phyloP scores from a whole-genome alignment of 2,113 vertebrate genomes.

The Chitala chitala region DNA sequence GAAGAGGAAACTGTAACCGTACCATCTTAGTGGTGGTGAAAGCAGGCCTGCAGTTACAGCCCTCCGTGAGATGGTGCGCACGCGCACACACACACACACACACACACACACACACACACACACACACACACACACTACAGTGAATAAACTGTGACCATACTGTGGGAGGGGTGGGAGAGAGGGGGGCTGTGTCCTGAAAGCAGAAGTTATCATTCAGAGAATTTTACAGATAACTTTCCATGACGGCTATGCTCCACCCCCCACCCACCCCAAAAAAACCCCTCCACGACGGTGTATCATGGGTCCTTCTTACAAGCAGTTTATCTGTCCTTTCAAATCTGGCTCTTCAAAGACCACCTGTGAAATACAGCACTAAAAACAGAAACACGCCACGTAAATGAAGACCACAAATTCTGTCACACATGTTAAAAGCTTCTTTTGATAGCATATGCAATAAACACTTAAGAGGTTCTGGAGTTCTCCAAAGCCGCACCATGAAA shows the following conservation, averaged over 20 bases:
- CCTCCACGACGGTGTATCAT: not conserved
- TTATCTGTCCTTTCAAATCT: not conserved
- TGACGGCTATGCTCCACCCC: too few relatives aligned
- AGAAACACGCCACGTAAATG: not conserved
- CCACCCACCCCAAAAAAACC: not conserved
- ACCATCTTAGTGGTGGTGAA: too few relatives aligned
- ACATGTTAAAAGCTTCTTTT: not conserved
- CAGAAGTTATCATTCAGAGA: not conserved
- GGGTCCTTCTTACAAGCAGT: not conserved
- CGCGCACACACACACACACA: too few relatives aligned
- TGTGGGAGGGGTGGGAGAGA: not conserved
- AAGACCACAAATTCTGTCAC: not conserved
- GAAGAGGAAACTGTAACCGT: too few relatives aligned
- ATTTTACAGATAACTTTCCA: not conserved
- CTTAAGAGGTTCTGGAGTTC: not conserved
- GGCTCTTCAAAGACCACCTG: not conserved
- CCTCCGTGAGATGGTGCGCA: too few relatives aligned
- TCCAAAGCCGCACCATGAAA: not conserved
- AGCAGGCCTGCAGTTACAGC: too few relatives aligned
- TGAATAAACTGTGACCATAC: not conserved
- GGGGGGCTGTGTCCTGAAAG: not conserved
- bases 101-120: too few relatives aligned
- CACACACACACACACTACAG: too few relatives aligned
- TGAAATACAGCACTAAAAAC: not conserved
- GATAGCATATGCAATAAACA: not conserved